Percentiles rank a stretch among this genome's conserved stretches.
Evolutionary conservation across 2,797 vertebrate species (phyloP).

Genomic region (Hoplostethus atlanticus): DNA sequence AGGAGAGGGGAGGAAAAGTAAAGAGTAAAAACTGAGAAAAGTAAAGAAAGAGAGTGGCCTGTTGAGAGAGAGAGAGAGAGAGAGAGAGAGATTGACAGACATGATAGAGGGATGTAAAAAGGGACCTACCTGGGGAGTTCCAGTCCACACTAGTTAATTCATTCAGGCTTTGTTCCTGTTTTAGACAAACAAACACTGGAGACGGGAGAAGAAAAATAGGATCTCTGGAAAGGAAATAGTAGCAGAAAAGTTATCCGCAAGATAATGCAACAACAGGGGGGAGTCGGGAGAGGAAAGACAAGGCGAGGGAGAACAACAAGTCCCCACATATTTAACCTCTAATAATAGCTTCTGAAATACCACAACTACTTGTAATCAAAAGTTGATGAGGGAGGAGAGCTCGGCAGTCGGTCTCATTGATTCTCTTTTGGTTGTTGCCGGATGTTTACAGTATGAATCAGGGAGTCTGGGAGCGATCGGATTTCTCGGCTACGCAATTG

Average conservation of each 20-base stretch:
- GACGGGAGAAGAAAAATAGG: constrained; percentile 53
- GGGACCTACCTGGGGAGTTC: constrained; percentile 61
- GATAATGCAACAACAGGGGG: constrained; percentile 34
- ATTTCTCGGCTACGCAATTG: constrained; percentile 50
- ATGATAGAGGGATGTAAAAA: constrained; percentile 59
- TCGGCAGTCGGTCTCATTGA: constrained; percentile 33
- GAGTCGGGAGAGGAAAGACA: constrained; percentile 13
- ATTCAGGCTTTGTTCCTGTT: constrained; percentile 79
- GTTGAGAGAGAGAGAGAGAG: constrained; percentile 36
- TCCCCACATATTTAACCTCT: constrained; percentile 66
- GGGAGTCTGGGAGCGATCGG: constrained; percentile 48
- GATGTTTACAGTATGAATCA: constrained; percentile 55
- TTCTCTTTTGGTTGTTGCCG: constrained; percentile 41
- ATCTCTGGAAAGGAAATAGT: constrained; percentile 2
- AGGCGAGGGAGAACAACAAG: constrained; percentile 47
- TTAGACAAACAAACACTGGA: constrained; percentile 70
- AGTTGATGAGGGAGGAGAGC: constrained; percentile 58
- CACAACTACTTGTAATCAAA: constrained; percentile 63
- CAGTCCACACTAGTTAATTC: constrained; percentile 74
- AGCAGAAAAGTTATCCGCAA: constrained; percentile 25
- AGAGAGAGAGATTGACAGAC: constrained; percentile 66
- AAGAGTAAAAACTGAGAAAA: constrained; percentile 36
- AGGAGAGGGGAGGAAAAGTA: constrained; percentile 7
- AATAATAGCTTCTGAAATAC: constrained; percentile 70
- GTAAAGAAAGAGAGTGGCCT: constrained; percentile 48